Percentiles rank a stretch among this genome's conserved stretches.
These are phyloP conservation scores for Platycercus adscitus DNA, from an alignment of 2,113 vertebrate genomes.

Conservation along the genomic window DNA sequence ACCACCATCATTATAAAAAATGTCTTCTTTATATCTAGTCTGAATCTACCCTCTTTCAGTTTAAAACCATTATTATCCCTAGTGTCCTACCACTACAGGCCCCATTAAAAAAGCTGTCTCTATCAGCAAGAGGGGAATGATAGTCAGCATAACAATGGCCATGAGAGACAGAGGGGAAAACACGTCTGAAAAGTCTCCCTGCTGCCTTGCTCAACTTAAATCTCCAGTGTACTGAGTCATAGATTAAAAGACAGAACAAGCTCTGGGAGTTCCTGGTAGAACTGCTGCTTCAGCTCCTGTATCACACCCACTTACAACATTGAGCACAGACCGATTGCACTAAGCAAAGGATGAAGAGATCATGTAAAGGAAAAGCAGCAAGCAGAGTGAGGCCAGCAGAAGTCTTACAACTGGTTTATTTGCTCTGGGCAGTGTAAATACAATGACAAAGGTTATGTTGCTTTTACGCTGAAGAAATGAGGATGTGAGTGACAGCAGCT, in stretches of 20 bases:
- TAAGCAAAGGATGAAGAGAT: background rate
- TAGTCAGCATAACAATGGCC: background rate
- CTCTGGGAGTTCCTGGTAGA: background rate
- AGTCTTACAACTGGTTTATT: background rate
- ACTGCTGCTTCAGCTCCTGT: constrained; percentile 6
- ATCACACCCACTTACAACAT: background rate
- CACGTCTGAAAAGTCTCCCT: background rate
- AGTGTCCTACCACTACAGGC: background rate
- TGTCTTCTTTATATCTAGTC: background rate
- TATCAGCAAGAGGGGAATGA: background rate
- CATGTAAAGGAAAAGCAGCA: background rate
- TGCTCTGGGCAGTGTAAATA: background rate
- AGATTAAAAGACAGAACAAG: background rate
- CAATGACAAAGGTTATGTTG: background rate
- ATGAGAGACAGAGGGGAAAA: background rate
- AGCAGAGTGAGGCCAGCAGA: background rate
- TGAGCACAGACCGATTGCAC: background rate
- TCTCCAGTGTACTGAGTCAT: background rate
- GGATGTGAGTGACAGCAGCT: background rate
- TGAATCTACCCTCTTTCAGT: background rate
- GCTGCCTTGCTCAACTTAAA: background rate
- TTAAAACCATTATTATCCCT: background rate
- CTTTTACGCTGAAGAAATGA: background rate
- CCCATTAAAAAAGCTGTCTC: background rate
- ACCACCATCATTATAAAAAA: background rate